These are phyloP conservation scores for Druceiella hillmani DNA, from an alignment of 2,888 invertebrate species.

Conservation along the genomic window DNA sequence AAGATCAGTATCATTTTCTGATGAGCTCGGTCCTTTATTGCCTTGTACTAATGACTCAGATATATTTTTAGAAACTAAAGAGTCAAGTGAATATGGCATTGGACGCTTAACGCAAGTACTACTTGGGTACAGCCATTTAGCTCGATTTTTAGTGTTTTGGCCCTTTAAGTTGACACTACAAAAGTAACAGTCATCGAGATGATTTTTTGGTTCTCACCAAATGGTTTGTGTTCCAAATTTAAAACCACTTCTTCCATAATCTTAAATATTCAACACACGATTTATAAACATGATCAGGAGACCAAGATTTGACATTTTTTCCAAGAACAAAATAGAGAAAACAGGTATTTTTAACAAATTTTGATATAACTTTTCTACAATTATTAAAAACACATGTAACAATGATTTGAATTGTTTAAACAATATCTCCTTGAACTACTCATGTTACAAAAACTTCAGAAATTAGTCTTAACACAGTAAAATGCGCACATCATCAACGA, in stretches of 20 bases:
- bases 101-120: no score
- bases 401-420: no score
- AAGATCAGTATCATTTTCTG: slow-evolving; percentile 10
- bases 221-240: slow-evolving; percentile 14
- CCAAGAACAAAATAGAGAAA: slow-evolving; percentile 11
- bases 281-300: slow-evolving; percentile 9
- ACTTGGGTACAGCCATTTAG: slow-evolving; percentile 12
- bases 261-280: slow-evolving; percentile 14
- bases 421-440: no score
- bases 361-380: no score
- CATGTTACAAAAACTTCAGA: no score
- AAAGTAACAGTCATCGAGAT: slow-evolving; percentile 14
- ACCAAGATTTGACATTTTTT: slow-evolving; percentile 12
- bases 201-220: slow-evolving; percentile 13
- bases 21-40: slow-evolving; percentile 6
- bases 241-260: slow-evolving; percentile 9
- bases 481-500: no score
- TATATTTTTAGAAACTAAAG: slow-evolving; percentile 8
- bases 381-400: slow-evolving; percentile 3
- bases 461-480: no score
- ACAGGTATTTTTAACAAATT: slow-evolving; percentile 11
- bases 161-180: slow-evolving; percentile 12
- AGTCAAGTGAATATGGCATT: no score
- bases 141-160: slow-evolving; percentile 10
- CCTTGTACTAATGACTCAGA: slow-evolving; percentile 7